Evolutionary conservation across 1,140 invertebrate genomes (phyloP).

Genomic region (Gonioctena quinquepunctata): DNA sequence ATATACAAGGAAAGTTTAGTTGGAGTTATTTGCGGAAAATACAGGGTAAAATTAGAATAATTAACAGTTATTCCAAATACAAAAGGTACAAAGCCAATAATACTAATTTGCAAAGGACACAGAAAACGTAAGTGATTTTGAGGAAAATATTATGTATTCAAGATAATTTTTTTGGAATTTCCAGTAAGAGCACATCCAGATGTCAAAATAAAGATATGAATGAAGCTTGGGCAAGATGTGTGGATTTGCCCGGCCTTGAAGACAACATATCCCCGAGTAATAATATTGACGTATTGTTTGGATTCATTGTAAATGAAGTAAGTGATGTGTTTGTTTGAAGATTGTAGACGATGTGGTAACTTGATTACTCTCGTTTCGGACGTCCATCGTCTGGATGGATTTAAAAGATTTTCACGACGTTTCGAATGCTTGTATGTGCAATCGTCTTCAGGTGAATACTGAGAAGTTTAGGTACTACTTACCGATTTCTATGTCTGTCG

Average conservation of each 20-base stretch:
- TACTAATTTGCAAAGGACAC: slow-evolving; percentile 14
- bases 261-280: slow-evolving; percentile 82
- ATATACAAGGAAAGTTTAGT: slow-evolving; percentile 16
- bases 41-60: slow-evolving; percentile 23
- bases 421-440: too few species aligned
- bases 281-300: slow-evolving; percentile 70
- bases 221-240: slow-evolving; percentile 73
- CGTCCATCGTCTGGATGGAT: too few species aligned
- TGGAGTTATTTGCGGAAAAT: slow-evolving; percentile 26
- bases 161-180: slow-evolving; percentile 12
- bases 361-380: too few species aligned
- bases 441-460: too few species aligned
- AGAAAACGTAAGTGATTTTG: slow-evolving; percentile 31
- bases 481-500: too few species aligned
- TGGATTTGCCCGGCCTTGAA: slow-evolving; percentile 81
- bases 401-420: too few species aligned
- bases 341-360: too few species aligned
- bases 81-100: slow-evolving; percentile 25
- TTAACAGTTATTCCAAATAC: slow-evolving; percentile 26
- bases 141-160: neutral
- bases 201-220: slow-evolving; percentile 42
- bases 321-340: too few species aligned
- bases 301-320: slow-evolving; percentile 75
- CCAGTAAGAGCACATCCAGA: slow-evolving; percentile 26
- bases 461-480: too few species aligned